phyloP scores from a whole-genome alignment of 2,888 invertebrate genomes.

The Conus canariensis region DNA sequence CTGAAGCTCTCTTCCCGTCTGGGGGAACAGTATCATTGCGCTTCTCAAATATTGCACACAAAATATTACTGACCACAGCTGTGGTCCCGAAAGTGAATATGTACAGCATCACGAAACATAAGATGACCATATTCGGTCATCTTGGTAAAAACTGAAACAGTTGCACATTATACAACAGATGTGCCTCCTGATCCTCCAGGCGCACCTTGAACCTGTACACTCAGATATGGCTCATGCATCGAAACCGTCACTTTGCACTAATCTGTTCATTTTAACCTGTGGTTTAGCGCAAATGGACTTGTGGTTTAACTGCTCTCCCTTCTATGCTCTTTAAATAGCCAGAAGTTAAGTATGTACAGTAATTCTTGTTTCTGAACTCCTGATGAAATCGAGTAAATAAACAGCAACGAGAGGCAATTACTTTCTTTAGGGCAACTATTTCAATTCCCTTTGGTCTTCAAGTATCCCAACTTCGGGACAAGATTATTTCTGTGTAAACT shows the following conservation, averaged over 20 bases:
- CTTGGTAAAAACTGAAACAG: conserved; percentile 7
- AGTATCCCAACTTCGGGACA: neutral
- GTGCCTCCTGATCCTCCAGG: neutral
- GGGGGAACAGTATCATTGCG: neutral
- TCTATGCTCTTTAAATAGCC: too few species aligned
- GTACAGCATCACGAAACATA: conserved; percentile 30
- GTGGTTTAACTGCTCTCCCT: neutral
- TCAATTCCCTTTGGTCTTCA: neutral
- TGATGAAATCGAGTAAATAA: neutral
- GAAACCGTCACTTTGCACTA: neutral
- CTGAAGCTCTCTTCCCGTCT: conserved; percentile 3
- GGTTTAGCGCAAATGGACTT: too few species aligned
- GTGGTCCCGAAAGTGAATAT: conserved; percentile 35
- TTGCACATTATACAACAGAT: neutral
- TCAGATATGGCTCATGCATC: neutral
- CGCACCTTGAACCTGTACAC: neutral
- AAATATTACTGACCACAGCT: conserved; percentile 15
- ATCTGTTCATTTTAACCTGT: neutral
- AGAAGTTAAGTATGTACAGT: neutral
- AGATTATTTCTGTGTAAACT: neutral
- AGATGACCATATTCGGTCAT: neutral
- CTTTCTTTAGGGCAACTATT: neutral
- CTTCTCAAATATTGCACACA: conserved; percentile 30
- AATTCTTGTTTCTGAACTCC: neutral
- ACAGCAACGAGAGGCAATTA: neutral